Base-by-base conservation (phyloP, 2,888 invertebrate genomes). In the Mechanitis mazaeus region DNA sequence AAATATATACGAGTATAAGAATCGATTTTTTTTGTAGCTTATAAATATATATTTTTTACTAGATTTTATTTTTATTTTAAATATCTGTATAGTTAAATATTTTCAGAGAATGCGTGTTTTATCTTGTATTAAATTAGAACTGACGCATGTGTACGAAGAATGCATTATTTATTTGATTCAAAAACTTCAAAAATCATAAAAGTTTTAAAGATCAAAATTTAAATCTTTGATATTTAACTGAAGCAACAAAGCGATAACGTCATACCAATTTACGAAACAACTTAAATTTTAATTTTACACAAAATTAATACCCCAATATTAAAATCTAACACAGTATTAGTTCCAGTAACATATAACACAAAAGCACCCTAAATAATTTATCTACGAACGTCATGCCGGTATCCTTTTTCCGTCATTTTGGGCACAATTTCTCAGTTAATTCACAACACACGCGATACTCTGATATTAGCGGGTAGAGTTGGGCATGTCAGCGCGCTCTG, bases 301-400 rank as follows among this genome's bases (percentile, higher is more conserved):
- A 42, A 20, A 50, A 55, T 59, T 57, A 46, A 60, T 68, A 69
- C 69, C 68, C 70, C 69, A 70, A 64, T 54, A 60, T 62, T 66
- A 65, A 69, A 59, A 64, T 64, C 54, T 57, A 59, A 55, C 64
- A 66, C 61, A 56, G 59, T 53, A 66, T 67, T 63, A 68, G 69
- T 64, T 64, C 66, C 68, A 66, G 53, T 58, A 60, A 83, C 72
- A 64, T 65, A 64, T 56, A 71, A 72, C 72, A 85, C 80, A 79
- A 56, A 83, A 84, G 84, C 84, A 86, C 87, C 81, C 82, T 71
- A 75, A 75, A 70, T 69, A 66, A 72, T 71, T 71, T 65, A 73
- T 66, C 71, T 89, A 89, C 89, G 85, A 88, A 89, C 89, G 84
- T 87, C 82, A 76, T 74, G 71, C 72, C 78, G 80, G 75, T 63